Evolutionary conservation across 2,113 vertebrate species (phyloP).

Genomic region (Geococcyx californianus): DNA sequence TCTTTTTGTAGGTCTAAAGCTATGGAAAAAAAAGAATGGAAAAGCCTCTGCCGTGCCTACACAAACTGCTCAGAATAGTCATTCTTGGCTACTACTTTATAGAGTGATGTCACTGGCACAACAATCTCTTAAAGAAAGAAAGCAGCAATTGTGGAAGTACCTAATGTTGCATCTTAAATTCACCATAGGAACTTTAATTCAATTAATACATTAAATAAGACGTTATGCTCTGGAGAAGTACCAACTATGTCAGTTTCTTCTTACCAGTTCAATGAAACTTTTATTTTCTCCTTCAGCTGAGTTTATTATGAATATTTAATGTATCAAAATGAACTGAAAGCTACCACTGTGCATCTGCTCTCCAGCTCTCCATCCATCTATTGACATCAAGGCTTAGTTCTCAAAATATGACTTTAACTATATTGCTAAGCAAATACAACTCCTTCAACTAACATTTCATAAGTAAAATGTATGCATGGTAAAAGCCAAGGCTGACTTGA

Average conservation of each 20-base stretch:
- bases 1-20: neutral
- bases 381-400: neutral
- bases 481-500: slow-evolving; percentile 5
- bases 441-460: slow-evolving; percentile 9
- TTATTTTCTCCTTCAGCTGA: neutral
- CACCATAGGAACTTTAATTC: neutral
- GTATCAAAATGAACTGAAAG: slow-evolving; percentile 22
- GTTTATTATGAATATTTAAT: slow-evolving; percentile 20
- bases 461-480: neutral
- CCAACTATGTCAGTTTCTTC: neutral
- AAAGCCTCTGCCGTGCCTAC: neutral
- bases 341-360: slow-evolving; percentile 16
- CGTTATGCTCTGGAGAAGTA: neutral
- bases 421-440: slow-evolving; percentile 1
- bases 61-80: neutral
- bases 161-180: neutral
- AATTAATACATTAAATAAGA: neutral
- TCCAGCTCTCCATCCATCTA: neutral
- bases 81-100: neutral
- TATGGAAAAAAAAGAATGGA: neutral
- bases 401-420: neutral
- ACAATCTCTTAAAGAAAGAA: neutral
- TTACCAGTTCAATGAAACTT: neutral
- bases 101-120: neutral
- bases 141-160: neutral